These are phyloP conservation scores for Misgurnus mizolepis DNA, from an alignment of 2,113 vertebrate species.

Conservation along the genomic window DNA sequence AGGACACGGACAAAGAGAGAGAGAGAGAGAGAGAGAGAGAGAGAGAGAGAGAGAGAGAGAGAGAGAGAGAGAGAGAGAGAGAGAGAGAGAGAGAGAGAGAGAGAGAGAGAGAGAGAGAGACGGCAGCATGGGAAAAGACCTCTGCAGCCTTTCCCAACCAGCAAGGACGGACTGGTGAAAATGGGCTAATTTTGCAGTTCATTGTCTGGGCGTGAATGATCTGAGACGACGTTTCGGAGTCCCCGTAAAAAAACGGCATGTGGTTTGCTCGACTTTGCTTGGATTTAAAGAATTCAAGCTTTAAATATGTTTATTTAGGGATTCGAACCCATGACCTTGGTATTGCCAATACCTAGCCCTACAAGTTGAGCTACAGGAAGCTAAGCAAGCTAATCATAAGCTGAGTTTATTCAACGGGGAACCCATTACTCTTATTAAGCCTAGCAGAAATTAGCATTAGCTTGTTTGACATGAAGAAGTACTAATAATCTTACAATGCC, in stretches of 20 bases:
- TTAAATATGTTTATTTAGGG: no score
- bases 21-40: not conserved
- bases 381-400: not conserved
- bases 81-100: not conserved
- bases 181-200: constrained; percentile 60
- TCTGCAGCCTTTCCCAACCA: constrained; percentile 64
- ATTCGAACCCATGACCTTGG: no score
- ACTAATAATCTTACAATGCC: not conserved
- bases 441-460: not conserved
- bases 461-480: not conserved
- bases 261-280: constrained; percentile 26
- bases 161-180: constrained; percentile 66
- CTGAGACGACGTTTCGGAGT: constrained; percentile 42
- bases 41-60: no score
- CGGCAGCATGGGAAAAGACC: constrained; percentile 33
- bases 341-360: no score
- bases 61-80: not conserved
- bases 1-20: constrained; percentile 26
- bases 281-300: no score
- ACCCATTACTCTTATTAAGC: not conserved
- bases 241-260: constrained; percentile 30
- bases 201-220: constrained; percentile 57
- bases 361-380: no score
- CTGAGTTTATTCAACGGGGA: not conserved
- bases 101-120: not conserved